Evolutionary conservation across 2,113 vertebrate genomes (phyloP).

Genomic region (Salminus brasiliensis): DNA sequence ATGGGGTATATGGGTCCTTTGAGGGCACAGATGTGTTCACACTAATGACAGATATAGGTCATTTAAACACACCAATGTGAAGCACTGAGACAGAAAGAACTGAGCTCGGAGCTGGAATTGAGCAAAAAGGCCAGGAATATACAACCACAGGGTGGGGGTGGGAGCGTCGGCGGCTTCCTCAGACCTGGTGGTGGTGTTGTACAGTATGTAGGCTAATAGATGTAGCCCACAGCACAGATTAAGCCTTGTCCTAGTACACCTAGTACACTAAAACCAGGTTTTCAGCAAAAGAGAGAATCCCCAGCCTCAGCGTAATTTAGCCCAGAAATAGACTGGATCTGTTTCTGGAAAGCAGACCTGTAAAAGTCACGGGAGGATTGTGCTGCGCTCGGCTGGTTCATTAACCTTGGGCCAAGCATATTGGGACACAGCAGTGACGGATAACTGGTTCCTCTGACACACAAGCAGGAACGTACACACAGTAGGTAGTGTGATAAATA

Average conservation of each 20-base stretch:
- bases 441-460: slow-evolving; percentile 20
- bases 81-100: too few relatives aligned
- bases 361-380: slow-evolving; percentile 14
- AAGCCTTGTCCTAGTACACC: slow-evolving; percentile 12
- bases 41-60: too few relatives aligned
- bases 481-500: slow-evolving; percentile 3
- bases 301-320: slow-evolving; percentile 33
- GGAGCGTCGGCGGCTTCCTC: too few relatives aligned
- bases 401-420: slow-evolving; percentile 27
- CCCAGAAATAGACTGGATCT: slow-evolving; percentile 30
- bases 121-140: too few relatives aligned
- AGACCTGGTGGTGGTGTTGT: neutral
- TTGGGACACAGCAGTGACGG: neutral
- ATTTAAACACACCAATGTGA: too few relatives aligned
- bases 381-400: slow-evolving; percentile 3
- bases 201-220: slow-evolving; percentile 36
- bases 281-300: slow-evolving; percentile 26
- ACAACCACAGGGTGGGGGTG: too few relatives aligned
- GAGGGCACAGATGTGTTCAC: too few relatives aligned
- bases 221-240: slow-evolving; percentile 29
- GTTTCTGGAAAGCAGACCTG: slow-evolving; percentile 14
- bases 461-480: neutral
- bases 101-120: too few relatives aligned
- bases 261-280: neutral
- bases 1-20: too few relatives aligned